These are phyloP conservation scores for Rhingia campestris DNA, from an alignment of 2,888 invertebrate genomes.

Conservation along the genomic window DNA sequence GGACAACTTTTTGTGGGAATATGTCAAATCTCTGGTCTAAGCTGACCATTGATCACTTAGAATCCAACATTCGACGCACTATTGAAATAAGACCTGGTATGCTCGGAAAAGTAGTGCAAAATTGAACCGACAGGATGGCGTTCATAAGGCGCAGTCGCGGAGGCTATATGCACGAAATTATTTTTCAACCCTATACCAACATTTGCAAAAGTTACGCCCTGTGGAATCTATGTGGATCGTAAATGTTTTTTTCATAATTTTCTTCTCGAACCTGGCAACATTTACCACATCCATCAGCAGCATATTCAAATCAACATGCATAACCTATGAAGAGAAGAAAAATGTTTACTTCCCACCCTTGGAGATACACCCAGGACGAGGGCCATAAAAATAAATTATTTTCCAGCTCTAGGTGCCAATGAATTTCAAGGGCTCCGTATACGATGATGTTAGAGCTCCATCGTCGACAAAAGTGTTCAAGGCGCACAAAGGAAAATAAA, in stretches of 20 bases:
- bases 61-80: no score
- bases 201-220: not conserved
- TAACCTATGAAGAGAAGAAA: constrained; percentile 1
- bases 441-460: constrained; percentile 44
- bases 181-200: no score
- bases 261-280: not conserved
- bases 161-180: no score
- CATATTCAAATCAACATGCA: constrained; percentile 44
- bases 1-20: no score
- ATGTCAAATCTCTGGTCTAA: no score
- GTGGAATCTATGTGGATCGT: constrained; percentile 35
- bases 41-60: no score
- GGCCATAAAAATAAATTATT: constrained; percentile 61
- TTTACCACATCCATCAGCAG: not conserved
- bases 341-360: not conserved
- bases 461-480: constrained; percentile 39
- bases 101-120: no score
- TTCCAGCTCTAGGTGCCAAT: constrained; percentile 54
- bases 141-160: no score
- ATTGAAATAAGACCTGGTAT: no score
- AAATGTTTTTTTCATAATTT: not conserved
- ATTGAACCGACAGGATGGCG: no score
- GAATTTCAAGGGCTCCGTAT: constrained; percentile 50
- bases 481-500: constrained; percentile 47
- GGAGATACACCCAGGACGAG: not conserved